Conservation (phyloP, 1,140 invertebrate species). For the Trichogramma pretiosum region DNA sequence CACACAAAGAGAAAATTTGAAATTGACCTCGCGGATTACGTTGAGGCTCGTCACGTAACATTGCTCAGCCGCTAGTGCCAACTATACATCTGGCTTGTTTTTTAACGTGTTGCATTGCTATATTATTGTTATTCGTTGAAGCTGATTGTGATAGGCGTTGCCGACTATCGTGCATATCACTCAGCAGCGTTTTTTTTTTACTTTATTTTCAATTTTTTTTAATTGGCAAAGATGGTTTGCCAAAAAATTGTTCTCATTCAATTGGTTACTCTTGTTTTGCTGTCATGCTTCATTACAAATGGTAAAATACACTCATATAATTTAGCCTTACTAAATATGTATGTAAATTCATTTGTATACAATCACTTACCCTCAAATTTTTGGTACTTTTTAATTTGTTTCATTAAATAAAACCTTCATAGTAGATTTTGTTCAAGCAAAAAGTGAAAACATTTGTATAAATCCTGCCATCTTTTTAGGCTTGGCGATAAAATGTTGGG, state of each 20-base stretch:
- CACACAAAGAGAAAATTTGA: no score
- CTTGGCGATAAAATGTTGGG: conserved; percentile 80
- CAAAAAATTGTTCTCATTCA: conserved; percentile 1
- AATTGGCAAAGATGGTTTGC: conserved; percentile 9
- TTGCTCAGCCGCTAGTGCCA: no score
- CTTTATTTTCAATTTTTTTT: conserved; percentile 7
- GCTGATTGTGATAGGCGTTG: conserved; percentile 14
- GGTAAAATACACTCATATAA: neutral
- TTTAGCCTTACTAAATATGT: neutral
- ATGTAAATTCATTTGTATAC: neutral
- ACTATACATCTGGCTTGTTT: no score
- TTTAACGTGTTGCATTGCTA: no score
- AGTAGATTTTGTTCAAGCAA: conserved; percentile 9
- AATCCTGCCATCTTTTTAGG: conserved; percentile 41
- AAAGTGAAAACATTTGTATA: neutral
- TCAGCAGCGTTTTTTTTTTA: neutral
- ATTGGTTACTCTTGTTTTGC: conserved; percentile 1
- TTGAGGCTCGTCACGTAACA: no score
- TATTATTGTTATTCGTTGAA: conserved; percentile 8
- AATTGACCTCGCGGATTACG: no score
- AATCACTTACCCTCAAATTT: neutral
- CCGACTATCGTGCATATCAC: neutral
- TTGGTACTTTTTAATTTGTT: neutral
- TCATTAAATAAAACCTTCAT: neutral
- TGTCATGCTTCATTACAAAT: conserved; percentile 12